Base-by-base conservation (phyloP, 2,113 vertebrate species). In the Ptychochromis oligacanthus region DNA sequence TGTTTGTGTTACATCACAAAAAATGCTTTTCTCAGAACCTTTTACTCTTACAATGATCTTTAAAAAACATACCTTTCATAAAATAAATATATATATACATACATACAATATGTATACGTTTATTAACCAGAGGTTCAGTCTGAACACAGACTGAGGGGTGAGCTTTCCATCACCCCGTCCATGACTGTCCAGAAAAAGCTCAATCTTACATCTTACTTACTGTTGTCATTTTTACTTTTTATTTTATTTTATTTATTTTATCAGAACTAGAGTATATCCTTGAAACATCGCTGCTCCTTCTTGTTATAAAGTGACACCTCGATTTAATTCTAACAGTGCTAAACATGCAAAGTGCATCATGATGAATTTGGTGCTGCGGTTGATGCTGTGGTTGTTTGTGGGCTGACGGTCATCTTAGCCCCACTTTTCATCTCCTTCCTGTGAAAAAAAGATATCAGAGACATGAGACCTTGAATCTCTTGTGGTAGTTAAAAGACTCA, bases 51-150 rank as follows among this genome's bases (percentile, higher is more conserved):
- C 28, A 31, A 31, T 31, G 18, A 52, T 31, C 28, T 31, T 31
- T 31, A 4, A 54, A 20, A 54, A 54, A 8, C 28, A 31, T 31
- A 31, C 28, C 1, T 55, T 55, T 5, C 3, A 10, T 3, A 55
- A n/a, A 55, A 31, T 31, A 31, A 31, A 31, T 31, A 31, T 31
- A 31, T 31, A 31, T 31, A 3, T 4, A 31, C 4, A 31, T 31
- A 4, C 4, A 31, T 31, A 3, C 28, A 31, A n/a, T 31, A 31
- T 31, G 28, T 55, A 55, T 5, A 55, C n/a, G 1, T 8, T 10
- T 10, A 55, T n/a, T 20, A 10, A n/a, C 2, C 3, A n/a, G 4
- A 55, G n/a, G n/a, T n/a, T 55, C 0, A n/a, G n/a, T n/a, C 3
- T 55, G 20, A 55, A 55, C 3, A 55, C 20, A 55, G 20, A 20